Evolutionary conservation across 1,140 invertebrate genomes (phyloP).

Genomic region (Brachionus calyciflorus): DNA sequence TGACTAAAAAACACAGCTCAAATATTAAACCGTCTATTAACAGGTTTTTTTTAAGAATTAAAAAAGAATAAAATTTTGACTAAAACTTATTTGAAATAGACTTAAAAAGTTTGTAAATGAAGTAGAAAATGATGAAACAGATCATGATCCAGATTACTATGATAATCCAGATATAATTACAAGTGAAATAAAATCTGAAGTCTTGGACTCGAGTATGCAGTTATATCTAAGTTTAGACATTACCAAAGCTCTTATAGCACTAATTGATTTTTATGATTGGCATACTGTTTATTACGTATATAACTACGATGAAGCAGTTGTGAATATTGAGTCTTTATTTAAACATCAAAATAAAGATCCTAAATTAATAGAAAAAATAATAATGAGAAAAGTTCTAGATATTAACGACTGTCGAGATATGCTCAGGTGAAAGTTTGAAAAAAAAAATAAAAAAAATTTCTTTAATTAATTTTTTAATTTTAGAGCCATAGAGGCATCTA

Average conservation of each 20-base stretch:
- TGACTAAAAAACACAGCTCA: neutral
- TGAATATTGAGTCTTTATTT: slow-evolving; percentile 25
- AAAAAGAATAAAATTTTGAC: neutral
- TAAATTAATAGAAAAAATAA: slow-evolving; percentile 10
- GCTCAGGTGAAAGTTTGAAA: neutral
- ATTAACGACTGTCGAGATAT: slow-evolving; percentile 38
- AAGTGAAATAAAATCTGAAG: neutral
- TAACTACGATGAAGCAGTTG: slow-evolving; percentile 20
- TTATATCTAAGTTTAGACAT: neutral
- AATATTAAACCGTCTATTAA: neutral
- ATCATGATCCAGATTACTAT: slow-evolving; percentile 15
- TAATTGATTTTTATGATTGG: slow-evolving; percentile 32
- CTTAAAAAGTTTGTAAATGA: neutral
- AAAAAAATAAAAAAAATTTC: neutral
- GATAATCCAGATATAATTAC: slow-evolving; percentile 1
- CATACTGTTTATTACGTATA: slow-evolving; percentile 25
- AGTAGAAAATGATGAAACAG: neutral
- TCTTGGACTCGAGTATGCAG: neutral
- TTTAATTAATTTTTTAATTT: neutral
- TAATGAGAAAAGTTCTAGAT: slow-evolving; percentile 18
- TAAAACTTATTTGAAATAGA: neutral
- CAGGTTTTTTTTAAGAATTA: neutral
- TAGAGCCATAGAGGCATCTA: slow-evolving; percentile 20
- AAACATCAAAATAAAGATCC: slow-evolving; percentile 8
- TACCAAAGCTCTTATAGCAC: neutral